Evolutionary conservation across 2,888 invertebrate species (phyloP), one percentile per base, ranked within the genome.

Genomic region (Caenorhabditis drosophilae): DNA sequence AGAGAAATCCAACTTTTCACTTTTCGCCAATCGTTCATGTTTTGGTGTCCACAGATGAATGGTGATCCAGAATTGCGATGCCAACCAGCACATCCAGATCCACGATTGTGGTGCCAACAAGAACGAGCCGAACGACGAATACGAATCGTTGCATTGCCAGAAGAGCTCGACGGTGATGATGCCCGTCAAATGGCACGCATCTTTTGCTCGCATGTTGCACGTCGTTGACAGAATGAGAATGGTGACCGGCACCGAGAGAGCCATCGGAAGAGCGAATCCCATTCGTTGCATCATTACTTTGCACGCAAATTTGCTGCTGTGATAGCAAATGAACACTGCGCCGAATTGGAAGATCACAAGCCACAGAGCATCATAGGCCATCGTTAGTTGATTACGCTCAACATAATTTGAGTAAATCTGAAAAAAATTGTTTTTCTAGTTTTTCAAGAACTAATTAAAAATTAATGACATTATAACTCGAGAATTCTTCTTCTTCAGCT

Each of bases 1-100:
- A 9, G 31, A 47, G 12, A 15, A 11, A 38, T 20, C 46, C 52
- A 22, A 79, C 75, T 82, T 81, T 84, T 97, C 97, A 0, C 96
- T 95, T 36, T 93, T 90, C 0, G 96, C 96, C 81, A 98, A 88
- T 87, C 97, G 90, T 86, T 97, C 96, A 80, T 93, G 93, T 86
- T 94, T 93, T 3, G 97, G 97, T 2, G 92, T 93, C 96, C 96
- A 98, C 70, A 97, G 92, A 82, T 98, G 96, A 60, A 95, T 87
- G 0, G 94, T 92, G 53, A 96, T 91, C 93, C 97, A 96, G 0
- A 93, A 92, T 85, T 97, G 96, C 12, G 72, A 70, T 22, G 56
- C 52, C 22, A 75, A 45, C 67, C 70, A 70, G 25, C 68, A 67
- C 36, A 84, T 50, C 83, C 84, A 84, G n/a, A 83, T 75, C 78